Evolutionary conservation across 2,888 invertebrate genomes (phyloP), one percentile per base, ranked within the genome.

Genomic region (Yponomeuta plumbellus): DNA sequence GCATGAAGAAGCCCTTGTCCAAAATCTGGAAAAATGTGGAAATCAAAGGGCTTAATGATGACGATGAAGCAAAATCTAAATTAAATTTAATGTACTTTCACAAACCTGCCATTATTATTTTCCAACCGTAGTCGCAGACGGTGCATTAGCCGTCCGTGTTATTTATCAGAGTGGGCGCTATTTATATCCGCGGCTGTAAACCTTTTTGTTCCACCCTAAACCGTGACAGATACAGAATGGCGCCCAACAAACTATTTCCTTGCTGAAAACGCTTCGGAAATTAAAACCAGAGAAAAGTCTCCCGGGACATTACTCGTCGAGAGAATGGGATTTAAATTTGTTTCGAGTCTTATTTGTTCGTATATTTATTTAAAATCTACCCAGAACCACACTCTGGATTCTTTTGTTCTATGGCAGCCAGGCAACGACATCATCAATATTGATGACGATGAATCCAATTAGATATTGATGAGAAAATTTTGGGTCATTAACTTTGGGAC

Each of bases 271-370:
- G 80, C 75, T 77, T 85, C 88, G 88, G 88, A 88, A 88, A 88
- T 88, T 88, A 88, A 87, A 86, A 84, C 80, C 83, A 83, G 83
- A 81, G 84, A 85, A 86, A 86, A 86, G 75, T 84, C 84, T 80
- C 80, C 72, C 76, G 83, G 85, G 82, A 84, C 87, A 86, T 86
- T 87, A 81, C 80, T 83, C 77, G 76, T 74, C 70, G 78, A 81
- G 83, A 81, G 81, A 82, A 82, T 80, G 79, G 81, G 83, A 83
- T 85, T 86, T 81, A 77, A 86, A 83, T 83, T 85, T 81, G 81
- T 81, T 83, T 79, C 74, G 72, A 76, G 74, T 80, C 78, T 76
- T 78, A 80, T 85, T 81, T 83, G 80, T 83, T 81, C 77, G 75
- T 68, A 34, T 34, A 34, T 34, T 34, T 34, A 10, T 34, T 34